Percentiles rank a stretch among this genome's conserved stretches.
phyloP scores from a whole-genome alignment of 2,888 invertebrate species.

The Osedax fenrisi region DNA sequence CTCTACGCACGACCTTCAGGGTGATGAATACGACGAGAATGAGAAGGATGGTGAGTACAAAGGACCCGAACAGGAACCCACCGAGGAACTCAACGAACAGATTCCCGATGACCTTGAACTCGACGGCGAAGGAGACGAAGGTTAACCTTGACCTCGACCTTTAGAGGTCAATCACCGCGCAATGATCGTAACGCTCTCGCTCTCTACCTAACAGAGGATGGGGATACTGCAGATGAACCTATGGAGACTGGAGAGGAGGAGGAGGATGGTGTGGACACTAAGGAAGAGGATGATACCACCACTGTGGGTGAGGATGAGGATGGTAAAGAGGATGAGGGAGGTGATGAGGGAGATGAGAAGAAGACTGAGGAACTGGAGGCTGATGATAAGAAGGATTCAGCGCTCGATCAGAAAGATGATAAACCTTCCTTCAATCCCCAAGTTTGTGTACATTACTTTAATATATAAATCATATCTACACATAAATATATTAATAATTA shows the following conservation, averaged over 20 bases:
- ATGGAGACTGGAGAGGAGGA: slow-evolving; percentile 53
- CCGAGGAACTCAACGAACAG: slow-evolving; percentile 72
- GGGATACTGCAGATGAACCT: slow-evolving; percentile 52
- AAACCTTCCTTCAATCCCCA: slow-evolving; percentile 45
- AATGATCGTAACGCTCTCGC: too few species aligned
- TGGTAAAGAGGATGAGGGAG: not conserved
- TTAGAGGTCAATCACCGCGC: too few species aligned
- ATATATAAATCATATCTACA: too few species aligned
- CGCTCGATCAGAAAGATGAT: slow-evolving; percentile 42
- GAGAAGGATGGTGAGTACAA: slow-evolving; percentile 42
- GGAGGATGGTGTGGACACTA: slow-evolving; percentile 53
- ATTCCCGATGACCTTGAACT: slow-evolving; percentile 73
- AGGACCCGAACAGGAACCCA: slow-evolving; percentile 53
- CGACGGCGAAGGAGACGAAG: slow-evolving; percentile 54
- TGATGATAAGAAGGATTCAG: not conserved
- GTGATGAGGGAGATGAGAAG: not conserved
- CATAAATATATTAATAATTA: too few species aligned
- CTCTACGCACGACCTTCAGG: too few species aligned
- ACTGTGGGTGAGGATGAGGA: not conserved
- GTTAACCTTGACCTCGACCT: too few species aligned
- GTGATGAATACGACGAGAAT: slow-evolving; percentile 46
- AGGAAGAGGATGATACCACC: slow-evolving; percentile 35
- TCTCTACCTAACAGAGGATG: too few species aligned
- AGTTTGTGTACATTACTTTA: too few species aligned
- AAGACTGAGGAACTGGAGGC: not conserved